Evolutionary conservation across 2,888 invertebrate species (phyloP).

Genomic region (Apantesis nais): DNA sequence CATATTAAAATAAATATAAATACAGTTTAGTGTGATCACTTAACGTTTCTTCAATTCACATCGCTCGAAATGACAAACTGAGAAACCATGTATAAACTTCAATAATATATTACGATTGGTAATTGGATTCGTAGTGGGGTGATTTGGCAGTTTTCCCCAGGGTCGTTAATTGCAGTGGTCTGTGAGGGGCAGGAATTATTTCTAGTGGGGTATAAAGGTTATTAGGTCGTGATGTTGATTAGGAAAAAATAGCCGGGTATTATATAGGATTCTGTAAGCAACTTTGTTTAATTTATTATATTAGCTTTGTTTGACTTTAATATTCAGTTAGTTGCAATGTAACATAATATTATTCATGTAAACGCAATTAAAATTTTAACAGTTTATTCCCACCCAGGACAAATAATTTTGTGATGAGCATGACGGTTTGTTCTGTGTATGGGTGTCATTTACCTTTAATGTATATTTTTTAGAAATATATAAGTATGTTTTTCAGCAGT

Average conservation of each 20-base stretch:
- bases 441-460: no score
- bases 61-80: neutral
- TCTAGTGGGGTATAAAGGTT: constrained; percentile 9
- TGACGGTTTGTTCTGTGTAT: no score
- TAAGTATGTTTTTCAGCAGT: no score
- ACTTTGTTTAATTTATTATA: no score
- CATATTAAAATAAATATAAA: neutral
- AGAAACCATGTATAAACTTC: constrained; percentile 5
- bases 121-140: constrained; percentile 10
- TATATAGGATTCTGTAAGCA: neutral
- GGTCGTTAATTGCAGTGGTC: constrained; percentile 22
- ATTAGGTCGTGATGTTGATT: constrained; percentile 4
- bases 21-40: no score
- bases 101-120: constrained; percentile 17
- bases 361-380: no score
- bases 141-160: constrained; percentile 20
- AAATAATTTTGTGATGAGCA: no score
- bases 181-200: constrained; percentile 13
- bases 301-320: no score
- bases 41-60: neutral
- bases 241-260: neutral
- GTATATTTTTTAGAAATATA: no score
- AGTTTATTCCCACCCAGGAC: no score
- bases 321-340: no score
- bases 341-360: no score